Conservation (phyloP, 2,113 vertebrate genomes). For the Muscicapa adusta region DNA sequence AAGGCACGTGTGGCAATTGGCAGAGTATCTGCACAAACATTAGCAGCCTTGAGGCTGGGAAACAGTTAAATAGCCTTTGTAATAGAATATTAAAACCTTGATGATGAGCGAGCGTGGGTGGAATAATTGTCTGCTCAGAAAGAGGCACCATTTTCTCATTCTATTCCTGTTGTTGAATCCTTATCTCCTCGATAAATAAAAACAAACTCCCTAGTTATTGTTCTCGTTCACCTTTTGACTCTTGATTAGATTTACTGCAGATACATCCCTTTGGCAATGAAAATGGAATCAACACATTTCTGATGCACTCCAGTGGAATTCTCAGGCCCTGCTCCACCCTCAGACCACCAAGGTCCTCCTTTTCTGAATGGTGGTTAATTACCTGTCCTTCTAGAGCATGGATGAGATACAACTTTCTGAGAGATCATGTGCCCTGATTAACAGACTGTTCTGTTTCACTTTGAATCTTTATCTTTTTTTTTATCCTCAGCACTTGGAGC, state of each 20-base stretch:
- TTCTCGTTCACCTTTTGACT: slow-evolving; percentile 55
- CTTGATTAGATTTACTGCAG: slow-evolving; percentile 44
- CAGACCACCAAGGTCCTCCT: not conserved
- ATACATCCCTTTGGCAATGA: slow-evolving; percentile 25
- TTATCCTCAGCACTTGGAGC: not conserved
- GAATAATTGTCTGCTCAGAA: slow-evolving; percentile 10
- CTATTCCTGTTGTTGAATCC: not conserved
- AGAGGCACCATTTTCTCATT: not conserved
- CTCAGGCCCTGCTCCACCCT: not conserved
- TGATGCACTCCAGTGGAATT: not conserved
- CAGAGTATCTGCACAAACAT: not conserved
- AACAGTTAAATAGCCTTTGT: slow-evolving; percentile 18
- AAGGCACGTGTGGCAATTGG: slow-evolving; percentile 43
- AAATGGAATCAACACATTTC: slow-evolving; percentile 8
- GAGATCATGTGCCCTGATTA: not conserved
- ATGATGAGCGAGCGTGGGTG: not conserved
- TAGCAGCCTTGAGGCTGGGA: slow-evolving; percentile 4
- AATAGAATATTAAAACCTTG: slow-evolving; percentile 17
- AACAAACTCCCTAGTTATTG: slow-evolving; percentile 19
- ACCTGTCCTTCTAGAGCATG: not conserved
- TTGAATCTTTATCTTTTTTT: not conserved
- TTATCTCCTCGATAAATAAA: slow-evolving; percentile 57
- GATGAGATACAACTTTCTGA: not conserved
- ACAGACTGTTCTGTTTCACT: not conserved
- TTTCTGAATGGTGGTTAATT: not conserved